Evolutionary conservation across 2,888 invertebrate genomes (phyloP).

Genomic region (Megalurothrips usitatus): DNA sequence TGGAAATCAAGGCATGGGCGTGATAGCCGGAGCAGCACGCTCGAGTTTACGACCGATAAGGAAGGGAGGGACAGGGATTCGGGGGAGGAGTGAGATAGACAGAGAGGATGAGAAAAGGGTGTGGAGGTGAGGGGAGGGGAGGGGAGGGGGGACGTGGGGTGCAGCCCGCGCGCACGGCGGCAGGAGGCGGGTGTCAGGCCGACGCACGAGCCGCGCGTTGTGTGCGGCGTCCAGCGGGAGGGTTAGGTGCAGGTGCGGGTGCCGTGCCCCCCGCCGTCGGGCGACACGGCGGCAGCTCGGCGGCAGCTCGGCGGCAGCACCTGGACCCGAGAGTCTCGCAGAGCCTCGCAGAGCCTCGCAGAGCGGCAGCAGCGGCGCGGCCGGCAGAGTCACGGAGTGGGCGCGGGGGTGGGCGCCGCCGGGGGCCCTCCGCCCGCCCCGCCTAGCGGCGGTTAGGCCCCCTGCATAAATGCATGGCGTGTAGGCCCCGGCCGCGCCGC

Average conservation of each 20-base stretch:
- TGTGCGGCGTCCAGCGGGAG: too few relatives aligned
- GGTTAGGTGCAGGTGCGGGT: too few relatives aligned
- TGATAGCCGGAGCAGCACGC: background rate
- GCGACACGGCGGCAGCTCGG: too few relatives aligned
- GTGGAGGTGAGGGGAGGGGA: background rate
- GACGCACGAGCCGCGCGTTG: too few relatives aligned
- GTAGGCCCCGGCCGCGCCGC: background rate
- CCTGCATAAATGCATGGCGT: constrained; percentile 22
- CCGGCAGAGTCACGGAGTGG: background rate
- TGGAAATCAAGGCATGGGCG: background rate
- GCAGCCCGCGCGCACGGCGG: too few relatives aligned
- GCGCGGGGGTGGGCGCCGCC: too few relatives aligned
- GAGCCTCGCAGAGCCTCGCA: too few relatives aligned
- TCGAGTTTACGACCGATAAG: constrained; percentile 14
- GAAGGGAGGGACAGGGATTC: background rate
- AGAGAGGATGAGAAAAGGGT: background rate
- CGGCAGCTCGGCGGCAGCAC: too few relatives aligned
- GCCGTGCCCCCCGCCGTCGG: too few relatives aligned
- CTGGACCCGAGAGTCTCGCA: background rate
- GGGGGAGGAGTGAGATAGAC: background rate
- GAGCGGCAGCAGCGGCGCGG: background rate
- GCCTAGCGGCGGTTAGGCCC: background rate
- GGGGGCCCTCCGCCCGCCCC: background rate
- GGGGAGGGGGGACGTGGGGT: background rate
- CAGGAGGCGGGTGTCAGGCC: too few relatives aligned